These are phyloP conservation scores for Leucophora obtusa DNA, from an alignment of 2,888 invertebrate genomes.

Conservation along the genomic window DNA sequence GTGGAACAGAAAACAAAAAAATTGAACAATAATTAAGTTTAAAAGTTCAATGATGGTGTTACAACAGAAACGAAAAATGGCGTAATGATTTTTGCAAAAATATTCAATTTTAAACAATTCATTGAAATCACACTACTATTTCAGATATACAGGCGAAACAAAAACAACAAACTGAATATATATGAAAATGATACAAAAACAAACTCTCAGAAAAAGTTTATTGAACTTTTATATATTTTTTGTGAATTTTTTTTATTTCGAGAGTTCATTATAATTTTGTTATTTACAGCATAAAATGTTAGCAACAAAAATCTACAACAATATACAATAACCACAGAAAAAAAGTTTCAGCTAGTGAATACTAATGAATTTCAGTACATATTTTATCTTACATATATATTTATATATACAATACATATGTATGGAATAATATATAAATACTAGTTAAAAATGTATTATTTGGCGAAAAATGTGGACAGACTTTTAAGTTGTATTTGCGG, in stretches of 20 bases:
- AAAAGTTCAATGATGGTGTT: constrained; percentile 28
- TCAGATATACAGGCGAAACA: background rate
- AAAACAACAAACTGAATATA: background rate
- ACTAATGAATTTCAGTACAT: constrained; percentile 61
- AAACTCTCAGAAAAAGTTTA: constrained; percentile 37
- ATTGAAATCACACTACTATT: constrained; percentile 2
- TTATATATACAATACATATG: background rate
- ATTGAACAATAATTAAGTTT: constrained; percentile 1
- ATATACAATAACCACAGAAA: constrained; percentile 62
- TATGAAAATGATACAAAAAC: constrained; percentile 26
- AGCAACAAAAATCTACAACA: constrained; percentile 45
- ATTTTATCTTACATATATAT: background rate
- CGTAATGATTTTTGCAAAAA: constrained; percentile 15
- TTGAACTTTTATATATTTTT: constrained; percentile 34
- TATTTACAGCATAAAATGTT: constrained; percentile 60
- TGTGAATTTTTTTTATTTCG: constrained; percentile 41
- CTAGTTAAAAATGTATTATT: background rate
- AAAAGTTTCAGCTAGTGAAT: constrained; percentile 62
- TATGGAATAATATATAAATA: background rate
- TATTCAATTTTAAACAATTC: background rate
- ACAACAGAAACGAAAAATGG: constrained; percentile 24
- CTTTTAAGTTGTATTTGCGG: constrained; percentile 65
- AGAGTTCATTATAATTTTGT: constrained; percentile 61
- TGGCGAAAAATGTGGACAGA: background rate
- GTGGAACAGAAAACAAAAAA: background rate